Conservation (phyloP, 2,797 vertebrate species). For the Clarias pachynema region DNA sequence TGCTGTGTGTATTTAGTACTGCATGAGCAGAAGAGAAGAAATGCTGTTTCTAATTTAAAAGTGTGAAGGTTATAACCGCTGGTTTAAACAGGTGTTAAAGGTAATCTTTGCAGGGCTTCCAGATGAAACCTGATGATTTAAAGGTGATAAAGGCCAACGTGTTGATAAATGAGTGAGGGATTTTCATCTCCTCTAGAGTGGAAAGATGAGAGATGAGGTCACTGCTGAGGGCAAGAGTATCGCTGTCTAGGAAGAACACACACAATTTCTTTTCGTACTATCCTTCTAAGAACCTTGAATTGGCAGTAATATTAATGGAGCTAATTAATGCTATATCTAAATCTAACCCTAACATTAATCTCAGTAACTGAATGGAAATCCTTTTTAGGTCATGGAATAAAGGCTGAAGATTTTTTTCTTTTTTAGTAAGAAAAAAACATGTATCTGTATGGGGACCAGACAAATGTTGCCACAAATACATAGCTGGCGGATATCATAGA, state of each 20-base stretch:
- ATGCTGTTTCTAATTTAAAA: neutral
- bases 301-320: slow-evolving; percentile 2
- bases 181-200: slow-evolving; percentile 41
- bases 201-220: slow-evolving; percentile 44
- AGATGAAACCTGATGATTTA: slow-evolving; percentile 38
- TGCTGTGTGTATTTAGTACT: neutral
- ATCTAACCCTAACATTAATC: neutral
- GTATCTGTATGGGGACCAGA: neutral
- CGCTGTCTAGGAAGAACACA: slow-evolving; percentile 34
- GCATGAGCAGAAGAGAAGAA: neutral
- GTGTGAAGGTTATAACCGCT: neutral
- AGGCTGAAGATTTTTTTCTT: neutral
- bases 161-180: slow-evolving; percentile 45
- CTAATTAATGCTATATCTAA: neutral
- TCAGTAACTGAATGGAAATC: neutral
- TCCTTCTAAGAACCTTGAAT: slow-evolving; percentile 11
- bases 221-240: slow-evolving; percentile 41
- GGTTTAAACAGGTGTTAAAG: slow-evolving; percentile 29
- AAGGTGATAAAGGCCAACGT: slow-evolving; percentile 27
- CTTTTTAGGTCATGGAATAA: neutral
- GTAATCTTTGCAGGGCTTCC: slow-evolving; percentile 22
- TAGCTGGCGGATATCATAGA: neutral
- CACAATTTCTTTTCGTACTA: neutral
- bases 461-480: neutral
- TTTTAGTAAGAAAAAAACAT: neutral